A percentile compares a stretch with the other conserved stretches of the same genome.
Evolutionary conservation across 2,888 invertebrate species (phyloP).

Genomic region (Troides helena): DNA sequence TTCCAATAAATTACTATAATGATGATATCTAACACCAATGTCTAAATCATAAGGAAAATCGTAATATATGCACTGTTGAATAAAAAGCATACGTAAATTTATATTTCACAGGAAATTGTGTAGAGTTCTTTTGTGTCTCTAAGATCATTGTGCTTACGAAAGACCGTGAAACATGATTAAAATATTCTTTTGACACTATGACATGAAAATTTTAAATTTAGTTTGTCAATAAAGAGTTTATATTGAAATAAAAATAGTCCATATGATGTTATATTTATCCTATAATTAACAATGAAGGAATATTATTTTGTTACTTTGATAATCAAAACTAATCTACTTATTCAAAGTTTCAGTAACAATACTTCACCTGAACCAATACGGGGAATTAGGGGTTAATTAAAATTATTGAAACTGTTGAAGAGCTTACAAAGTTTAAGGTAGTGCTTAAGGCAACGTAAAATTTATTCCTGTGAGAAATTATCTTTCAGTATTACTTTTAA

Average conservation of each 20-base stretch:
- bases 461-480: constrained; percentile 26
- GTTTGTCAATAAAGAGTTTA: no score
- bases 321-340: constrained; percentile 3
- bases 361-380: constrained; percentile 3
- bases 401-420: constrained; percentile 13
- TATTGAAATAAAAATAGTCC: no score
- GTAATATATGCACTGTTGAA: no score
- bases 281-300: not conserved
- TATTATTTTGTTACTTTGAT: not conserved
- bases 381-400: constrained; percentile 17
- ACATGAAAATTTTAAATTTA: no score
- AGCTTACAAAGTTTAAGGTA: constrained; percentile 20
- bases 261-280: not conserved
- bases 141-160: no score
- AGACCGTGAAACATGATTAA: no score
- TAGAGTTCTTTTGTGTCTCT: no score
- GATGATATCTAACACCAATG: not conserved
- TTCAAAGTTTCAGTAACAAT: not conserved
- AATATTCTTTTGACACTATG: no score
- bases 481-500: constrained; percentile 2
- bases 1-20: not conserved
- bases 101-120: no score
- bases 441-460: constrained; percentile 16
- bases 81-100: no score
- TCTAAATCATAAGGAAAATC: no score